Conservation (phyloP, 2,797 vertebrate genomes). For the Crax fasciolata region DNA sequence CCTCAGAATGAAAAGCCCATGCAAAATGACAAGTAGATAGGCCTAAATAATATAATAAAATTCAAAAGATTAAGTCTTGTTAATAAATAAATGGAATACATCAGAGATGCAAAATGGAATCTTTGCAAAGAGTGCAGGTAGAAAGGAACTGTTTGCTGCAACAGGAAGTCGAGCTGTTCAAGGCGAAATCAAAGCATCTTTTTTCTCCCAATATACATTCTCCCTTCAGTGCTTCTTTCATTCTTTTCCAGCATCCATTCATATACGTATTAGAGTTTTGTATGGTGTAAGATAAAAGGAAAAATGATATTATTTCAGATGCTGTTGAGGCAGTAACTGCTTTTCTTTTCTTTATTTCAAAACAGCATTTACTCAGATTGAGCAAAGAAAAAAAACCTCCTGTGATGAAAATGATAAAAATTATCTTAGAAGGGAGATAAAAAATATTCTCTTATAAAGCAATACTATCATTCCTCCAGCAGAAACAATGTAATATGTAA, state of each 20-base stretch:
- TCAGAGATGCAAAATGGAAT: not conserved
- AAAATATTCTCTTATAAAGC: not conserved
- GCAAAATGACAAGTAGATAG: slow-evolving; percentile 98
- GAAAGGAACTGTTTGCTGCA: not conserved
- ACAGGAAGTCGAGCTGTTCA: not conserved
- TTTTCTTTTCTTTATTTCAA: not conserved
- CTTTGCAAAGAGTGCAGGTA: not conserved
- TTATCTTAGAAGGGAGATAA: not conserved
- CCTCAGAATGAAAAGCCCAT: slow-evolving; percentile 99
- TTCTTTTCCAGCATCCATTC: not conserved
- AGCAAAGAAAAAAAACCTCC: not conserved
- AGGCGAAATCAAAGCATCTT: not conserved
- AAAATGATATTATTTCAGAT: not conserved
- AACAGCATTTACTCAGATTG: not conserved
- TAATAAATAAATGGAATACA: not conserved
- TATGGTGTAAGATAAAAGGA: not conserved
- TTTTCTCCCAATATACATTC: not conserved
- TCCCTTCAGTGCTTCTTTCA: not conserved
- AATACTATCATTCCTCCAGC: not conserved
- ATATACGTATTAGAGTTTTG: not conserved
- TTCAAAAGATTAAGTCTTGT: not conserved
- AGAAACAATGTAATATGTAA: not conserved
- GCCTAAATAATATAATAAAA: slow-evolving; percentile 80
- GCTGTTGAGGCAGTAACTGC: not conserved
- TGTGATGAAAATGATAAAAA: not conserved